Conservation (phyloP, 2,888 invertebrate species). For the Seira musarum region DNA sequence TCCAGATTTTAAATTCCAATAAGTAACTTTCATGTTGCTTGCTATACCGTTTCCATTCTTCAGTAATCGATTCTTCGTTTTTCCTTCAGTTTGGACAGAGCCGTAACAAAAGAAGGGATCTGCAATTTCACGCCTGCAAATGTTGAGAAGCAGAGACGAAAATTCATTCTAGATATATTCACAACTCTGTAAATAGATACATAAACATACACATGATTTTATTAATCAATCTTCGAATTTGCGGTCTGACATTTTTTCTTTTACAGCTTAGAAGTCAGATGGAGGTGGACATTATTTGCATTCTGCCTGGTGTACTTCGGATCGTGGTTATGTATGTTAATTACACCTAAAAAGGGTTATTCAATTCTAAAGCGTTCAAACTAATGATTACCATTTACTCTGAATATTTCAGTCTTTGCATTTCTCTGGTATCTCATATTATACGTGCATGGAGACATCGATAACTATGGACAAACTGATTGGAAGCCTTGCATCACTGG, state of each 20-base stretch:
- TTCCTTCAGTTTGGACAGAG: constrained; percentile 37
- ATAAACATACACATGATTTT: too few relatives aligned
- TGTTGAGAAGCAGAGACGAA: constrained; percentile 61
- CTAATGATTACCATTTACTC: background rate
- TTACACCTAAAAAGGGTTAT: background rate
- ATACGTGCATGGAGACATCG: constrained; percentile 89
- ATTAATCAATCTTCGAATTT: background rate
- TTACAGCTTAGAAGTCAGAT: constrained; percentile 84
- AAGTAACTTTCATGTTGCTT: too few relatives aligned
- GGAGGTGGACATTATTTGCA: constrained; percentile 92
- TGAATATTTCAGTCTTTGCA: constrained; percentile 77
- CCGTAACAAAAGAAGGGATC: constrained; percentile 61
- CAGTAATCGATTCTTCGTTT: too few relatives aligned
- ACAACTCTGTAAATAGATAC: constrained; percentile 79
- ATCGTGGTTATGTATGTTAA: constrained; percentile 80
- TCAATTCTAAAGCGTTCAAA: background rate
- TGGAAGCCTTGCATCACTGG: constrained; percentile 74
- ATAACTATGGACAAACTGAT: constrained; percentile 41
- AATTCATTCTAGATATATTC: constrained; percentile 80
- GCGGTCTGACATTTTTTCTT: background rate
- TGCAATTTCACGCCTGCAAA: constrained; percentile 60
- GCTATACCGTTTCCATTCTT: too few relatives aligned
- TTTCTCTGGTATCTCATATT: constrained; percentile 93
- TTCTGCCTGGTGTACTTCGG: constrained; percentile 88
- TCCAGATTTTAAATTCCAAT: too few relatives aligned